Evolutionary conservation across 1,140 invertebrate genomes (phyloP).

Genomic region (Aricia agestis): DNA sequence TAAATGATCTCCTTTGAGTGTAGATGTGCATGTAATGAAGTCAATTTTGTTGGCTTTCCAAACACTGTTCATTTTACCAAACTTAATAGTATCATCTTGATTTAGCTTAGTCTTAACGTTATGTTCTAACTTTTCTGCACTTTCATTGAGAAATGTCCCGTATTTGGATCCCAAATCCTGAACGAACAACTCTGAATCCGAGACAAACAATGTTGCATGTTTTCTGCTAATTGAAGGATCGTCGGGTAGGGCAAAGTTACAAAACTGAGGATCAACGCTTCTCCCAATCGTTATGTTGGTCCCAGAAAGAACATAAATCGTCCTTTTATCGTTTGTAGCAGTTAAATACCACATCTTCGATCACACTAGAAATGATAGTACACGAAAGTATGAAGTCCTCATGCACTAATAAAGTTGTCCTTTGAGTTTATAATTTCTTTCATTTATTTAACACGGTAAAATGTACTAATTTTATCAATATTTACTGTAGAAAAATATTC

Average conservation of each 20-base stretch:
- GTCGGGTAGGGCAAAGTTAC: constrained; percentile 65
- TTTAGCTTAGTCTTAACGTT: constrained; percentile 51
- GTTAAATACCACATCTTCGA: constrained; percentile 60
- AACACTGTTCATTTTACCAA: constrained; percentile 73
- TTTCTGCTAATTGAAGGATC: constrained; percentile 77
- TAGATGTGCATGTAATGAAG: constrained; percentile 68
- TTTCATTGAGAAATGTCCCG: constrained; percentile 74
- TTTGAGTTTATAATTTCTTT: neutral
- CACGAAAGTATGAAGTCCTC: neutral
- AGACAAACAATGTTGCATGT: constrained; percentile 64
- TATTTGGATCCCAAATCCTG: constrained; percentile 76
- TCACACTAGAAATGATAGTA: neutral
- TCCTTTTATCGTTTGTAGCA: constrained; percentile 47
- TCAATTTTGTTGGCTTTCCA: constrained; percentile 65
- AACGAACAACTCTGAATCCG: constrained; percentile 47
- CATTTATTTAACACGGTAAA: neutral
- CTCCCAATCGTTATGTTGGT: constrained; percentile 50
- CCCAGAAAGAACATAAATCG: constrained; percentile 47
- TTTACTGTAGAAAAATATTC: neutral
- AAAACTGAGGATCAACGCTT: constrained; percentile 46
- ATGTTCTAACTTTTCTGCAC: constrained; percentile 48
- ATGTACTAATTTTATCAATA: neutral
- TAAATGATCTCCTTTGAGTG: constrained; percentile 60
- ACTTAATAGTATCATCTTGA: constrained; percentile 68
- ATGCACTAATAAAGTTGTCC: neutral